phyloP scores from a whole-genome alignment of 2,888 invertebrate genomes.

The Aquatica leii region DNA sequence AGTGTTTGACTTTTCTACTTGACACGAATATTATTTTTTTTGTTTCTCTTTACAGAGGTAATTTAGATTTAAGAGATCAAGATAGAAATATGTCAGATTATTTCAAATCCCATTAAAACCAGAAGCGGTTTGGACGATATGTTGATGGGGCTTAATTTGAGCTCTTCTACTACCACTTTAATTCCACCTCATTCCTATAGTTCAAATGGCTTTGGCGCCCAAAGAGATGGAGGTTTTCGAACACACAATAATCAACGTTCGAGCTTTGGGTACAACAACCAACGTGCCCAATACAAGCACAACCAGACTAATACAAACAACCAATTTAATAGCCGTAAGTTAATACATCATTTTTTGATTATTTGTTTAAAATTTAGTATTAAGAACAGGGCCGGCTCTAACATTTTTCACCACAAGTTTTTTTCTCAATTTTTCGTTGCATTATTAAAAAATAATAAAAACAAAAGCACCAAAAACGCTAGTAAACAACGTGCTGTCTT shows the following conservation, averaged over 20 bases:
- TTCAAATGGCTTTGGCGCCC: constrained; percentile 56
- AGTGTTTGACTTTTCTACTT: background rate
- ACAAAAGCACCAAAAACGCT: too few species aligned
- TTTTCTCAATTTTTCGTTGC: too few species aligned
- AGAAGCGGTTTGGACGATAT: constrained; percentile 79
- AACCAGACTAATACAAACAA: constrained; percentile 61
- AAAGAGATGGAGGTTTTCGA: constrained; percentile 53
- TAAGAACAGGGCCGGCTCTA: too few species aligned
- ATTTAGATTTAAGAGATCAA: constrained; percentile 58
- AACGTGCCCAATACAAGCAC: constrained; percentile 62
- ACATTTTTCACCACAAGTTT: too few species aligned
- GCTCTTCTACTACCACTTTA: constrained; percentile 68
- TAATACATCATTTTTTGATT: background rate
- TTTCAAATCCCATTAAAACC: constrained; percentile 68
- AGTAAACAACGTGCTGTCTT: too few species aligned
- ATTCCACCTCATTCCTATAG: constrained; percentile 62
- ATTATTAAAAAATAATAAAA: too few species aligned
- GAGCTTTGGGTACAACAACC: constrained; percentile 61
- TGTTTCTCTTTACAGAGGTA: background rate
- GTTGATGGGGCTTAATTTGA: constrained; percentile 74
- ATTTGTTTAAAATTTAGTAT: too few species aligned
- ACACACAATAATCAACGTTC: constrained; percentile 62
- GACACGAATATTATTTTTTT: background rate
- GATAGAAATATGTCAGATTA: constrained; percentile 61
- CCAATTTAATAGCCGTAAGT: constrained; percentile 59